phyloP scores from a whole-genome alignment of 2,113 vertebrate species.

The Microcebus griseorufus region DNA sequence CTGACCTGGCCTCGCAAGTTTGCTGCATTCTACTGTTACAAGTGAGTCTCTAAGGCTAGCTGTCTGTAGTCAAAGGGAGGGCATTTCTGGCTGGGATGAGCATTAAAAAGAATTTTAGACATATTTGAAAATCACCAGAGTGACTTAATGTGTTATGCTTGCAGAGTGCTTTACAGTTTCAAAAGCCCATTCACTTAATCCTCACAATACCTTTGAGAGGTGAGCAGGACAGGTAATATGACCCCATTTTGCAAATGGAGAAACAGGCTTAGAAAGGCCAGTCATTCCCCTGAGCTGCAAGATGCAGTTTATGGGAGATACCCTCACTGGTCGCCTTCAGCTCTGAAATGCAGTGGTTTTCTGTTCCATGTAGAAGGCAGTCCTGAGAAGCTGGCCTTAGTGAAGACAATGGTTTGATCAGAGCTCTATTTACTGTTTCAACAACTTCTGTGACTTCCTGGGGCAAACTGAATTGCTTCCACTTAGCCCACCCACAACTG shows the following conservation, averaged over 20 bases:
- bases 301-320: neutral
- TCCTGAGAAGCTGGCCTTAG: neutral
- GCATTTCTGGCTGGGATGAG: neutral
- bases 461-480: conserved; percentile 20
- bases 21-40: neutral
- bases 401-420: neutral
- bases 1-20: neutral
- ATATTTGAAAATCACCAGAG: neutral
- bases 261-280: neutral
- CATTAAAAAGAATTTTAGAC: neutral
- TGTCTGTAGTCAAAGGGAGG: neutral
- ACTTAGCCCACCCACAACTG: conserved; percentile 38
- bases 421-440: neutral
- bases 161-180: neutral
- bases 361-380: neutral
- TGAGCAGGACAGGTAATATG: neutral
- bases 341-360: neutral
- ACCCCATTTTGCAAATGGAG: neutral
- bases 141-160: neutral
- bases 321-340: neutral
- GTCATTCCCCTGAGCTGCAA: neutral
- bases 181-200: neutral
- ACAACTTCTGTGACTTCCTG: conserved; percentile 40
- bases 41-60: neutral
- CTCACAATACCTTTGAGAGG: neutral